Percentiles rank a stretch among this genome's conserved stretches.
Evolutionary conservation across 2,797 vertebrate species (phyloP).

Genomic region (Phoxinus dragarum): DNA sequence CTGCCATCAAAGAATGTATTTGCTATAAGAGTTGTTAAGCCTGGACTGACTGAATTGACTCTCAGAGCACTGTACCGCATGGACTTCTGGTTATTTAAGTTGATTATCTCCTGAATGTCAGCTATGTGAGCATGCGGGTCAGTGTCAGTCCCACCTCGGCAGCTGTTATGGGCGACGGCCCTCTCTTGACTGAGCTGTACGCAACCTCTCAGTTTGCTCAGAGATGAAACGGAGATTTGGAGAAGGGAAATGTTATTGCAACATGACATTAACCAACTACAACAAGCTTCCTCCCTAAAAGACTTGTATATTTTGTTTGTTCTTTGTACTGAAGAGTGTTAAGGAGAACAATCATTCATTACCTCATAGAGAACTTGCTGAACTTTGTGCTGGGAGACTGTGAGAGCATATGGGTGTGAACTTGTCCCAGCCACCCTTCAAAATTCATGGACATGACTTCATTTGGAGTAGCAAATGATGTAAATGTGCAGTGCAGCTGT

Average conservation of each 20-base stretch:
- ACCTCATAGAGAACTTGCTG: slow-evolving; percentile 28
- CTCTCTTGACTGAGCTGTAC: background rate
- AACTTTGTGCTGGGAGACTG: slow-evolving; percentile 21
- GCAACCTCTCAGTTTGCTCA: background rate
- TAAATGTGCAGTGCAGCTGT: background rate
- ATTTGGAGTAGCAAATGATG: slow-evolving; percentile 32
- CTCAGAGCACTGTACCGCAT: slow-evolving; percentile 36
- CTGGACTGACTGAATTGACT: background rate
- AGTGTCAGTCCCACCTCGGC: slow-evolving; percentile 61
- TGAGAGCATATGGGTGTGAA: slow-evolving; percentile 37
- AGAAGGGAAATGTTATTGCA: slow-evolving; percentile 36
- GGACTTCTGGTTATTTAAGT: slow-evolving; percentile 63
- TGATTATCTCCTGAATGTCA: slow-evolving; percentile 81
- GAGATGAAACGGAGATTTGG: slow-evolving; percentile 26
- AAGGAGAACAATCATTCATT: background rate
- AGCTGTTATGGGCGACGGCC: slow-evolving; percentile 52
- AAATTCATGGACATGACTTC: slow-evolving; percentile 33
- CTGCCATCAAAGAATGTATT: background rate
- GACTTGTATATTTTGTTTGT: background rate
- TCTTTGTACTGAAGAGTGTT: slow-evolving; percentile 3
- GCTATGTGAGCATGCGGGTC: slow-evolving; percentile 72
- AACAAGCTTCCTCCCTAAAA: background rate
- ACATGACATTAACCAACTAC: slow-evolving; percentile 3
- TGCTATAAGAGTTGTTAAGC: background rate
- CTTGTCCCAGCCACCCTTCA: slow-evolving; percentile 2